Percentiles rank a stretch among this genome's conserved stretches.
Conservation (phyloP, 1,140 invertebrate genomes). For the Ips typographus region DNA sequence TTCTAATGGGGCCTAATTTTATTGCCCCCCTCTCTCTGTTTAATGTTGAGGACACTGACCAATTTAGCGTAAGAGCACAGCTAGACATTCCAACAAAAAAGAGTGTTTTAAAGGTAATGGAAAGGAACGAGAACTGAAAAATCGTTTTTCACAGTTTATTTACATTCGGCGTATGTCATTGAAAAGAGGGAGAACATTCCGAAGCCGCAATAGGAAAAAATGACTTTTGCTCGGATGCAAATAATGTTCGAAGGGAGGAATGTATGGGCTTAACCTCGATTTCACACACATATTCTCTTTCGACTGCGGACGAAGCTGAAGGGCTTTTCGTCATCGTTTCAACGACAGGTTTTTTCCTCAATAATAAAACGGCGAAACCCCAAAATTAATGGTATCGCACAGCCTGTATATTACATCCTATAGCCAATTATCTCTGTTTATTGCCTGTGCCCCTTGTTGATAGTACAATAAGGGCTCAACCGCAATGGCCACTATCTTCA, state of each 20-base stretch:
- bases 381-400: background rate
- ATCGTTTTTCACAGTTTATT: background rate
- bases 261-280: conserved; percentile 8
- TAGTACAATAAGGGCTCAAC: conserved; percentile 6
- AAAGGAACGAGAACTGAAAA: background rate
- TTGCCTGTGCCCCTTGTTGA: conserved; percentile 11
- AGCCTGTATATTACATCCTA: conserved; percentile 3
- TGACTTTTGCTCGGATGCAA: conserved; percentile 4
- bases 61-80: conserved; percentile 8
- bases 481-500: conserved; percentile 5
- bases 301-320: background rate
- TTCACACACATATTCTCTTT: conserved; percentile 1
- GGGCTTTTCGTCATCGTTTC: background rate
- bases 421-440: conserved; percentile 21
- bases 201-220: conserved; percentile 10
- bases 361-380: background rate
- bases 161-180: conserved; percentile 3
- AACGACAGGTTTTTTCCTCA: background rate
- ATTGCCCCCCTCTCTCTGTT: conserved; percentile 10
- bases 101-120: background rate
- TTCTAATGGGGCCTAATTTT: conserved; percentile 13
- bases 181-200: background rate
- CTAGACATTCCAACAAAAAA: background rate
- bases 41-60: conserved; percentile 8
- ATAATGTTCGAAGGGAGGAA: background rate